Conservation (phyloP, 2,797 vertebrate species). For the Pipistrellus kuhlii region DNA sequence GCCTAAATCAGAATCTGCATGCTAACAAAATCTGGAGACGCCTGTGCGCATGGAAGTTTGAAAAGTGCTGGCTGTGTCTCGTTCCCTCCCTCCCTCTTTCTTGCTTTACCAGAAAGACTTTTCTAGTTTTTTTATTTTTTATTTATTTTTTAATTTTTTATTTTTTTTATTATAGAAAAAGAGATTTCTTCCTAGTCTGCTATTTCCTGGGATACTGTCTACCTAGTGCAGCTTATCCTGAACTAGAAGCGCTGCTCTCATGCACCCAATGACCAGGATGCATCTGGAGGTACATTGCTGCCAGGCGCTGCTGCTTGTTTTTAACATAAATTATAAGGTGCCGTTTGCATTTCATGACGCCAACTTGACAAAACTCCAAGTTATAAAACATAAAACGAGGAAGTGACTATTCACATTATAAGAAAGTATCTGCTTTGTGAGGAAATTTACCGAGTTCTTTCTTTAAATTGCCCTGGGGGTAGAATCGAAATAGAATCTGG, state of each 20-base stretch:
- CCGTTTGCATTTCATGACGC: conserved; percentile 15
- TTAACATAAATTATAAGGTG: conserved; percentile 26
- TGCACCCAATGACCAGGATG: not conserved
- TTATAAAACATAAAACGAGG: not conserved
- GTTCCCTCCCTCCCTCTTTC: not conserved
- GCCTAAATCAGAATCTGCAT: not conserved
- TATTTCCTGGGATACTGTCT: not conserved
- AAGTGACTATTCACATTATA: conserved; percentile 59
- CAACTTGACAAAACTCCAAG: conserved; percentile 43
- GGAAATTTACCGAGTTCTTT: conserved; percentile 57
- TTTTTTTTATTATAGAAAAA: not conserved
- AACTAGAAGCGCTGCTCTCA: not conserved
- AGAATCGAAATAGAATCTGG: conserved; percentile 61
- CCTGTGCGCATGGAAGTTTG: not conserved
- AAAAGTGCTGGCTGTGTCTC: not conserved
- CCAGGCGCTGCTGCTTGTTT: not conserved
- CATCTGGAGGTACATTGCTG: not conserved
- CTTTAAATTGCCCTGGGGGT: conserved; percentile 49
- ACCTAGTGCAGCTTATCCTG: not conserved
- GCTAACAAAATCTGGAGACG: not conserved
- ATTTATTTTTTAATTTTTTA: too few species aligned
- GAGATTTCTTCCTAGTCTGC: not conserved
- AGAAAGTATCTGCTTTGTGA: conserved; percentile 48
- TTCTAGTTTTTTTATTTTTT: not conserved
- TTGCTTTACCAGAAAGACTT: not conserved